phyloP scores from a whole-genome alignment of 2,888 invertebrate genomes.

The Saturnia japonica region DNA sequence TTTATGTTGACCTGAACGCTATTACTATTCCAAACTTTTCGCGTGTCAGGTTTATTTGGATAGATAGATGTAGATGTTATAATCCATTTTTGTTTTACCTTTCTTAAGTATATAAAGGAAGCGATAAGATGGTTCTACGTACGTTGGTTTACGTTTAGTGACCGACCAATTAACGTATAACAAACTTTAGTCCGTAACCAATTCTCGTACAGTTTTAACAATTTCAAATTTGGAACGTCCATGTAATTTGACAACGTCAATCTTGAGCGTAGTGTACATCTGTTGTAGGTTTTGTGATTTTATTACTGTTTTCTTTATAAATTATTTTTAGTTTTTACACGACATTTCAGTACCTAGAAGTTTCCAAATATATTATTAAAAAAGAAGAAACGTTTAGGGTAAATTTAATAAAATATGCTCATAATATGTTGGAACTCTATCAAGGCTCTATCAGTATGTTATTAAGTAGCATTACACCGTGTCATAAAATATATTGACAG shows the following conservation, averaged over 20 bases:
- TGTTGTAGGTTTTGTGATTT: constrained; percentile 1
- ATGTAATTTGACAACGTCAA: constrained; percentile 66
- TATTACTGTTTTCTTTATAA: background rate
- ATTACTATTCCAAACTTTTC: background rate
- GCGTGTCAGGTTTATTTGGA: constrained; percentile 38
- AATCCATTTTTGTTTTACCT: constrained; percentile 28
- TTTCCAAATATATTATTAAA: too few relatives aligned
- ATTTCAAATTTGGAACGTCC: constrained; percentile 69
- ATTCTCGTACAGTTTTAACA: constrained; percentile 80
- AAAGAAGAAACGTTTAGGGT: too few relatives aligned
- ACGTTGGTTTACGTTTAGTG: constrained; percentile 51
- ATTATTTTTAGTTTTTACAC: background rate
- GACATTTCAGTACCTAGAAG: too few relatives aligned
- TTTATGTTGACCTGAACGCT: constrained; percentile 21
- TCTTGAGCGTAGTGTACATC: constrained; percentile 48
- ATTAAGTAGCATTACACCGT: too few relatives aligned
- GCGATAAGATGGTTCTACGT: constrained; percentile 31
- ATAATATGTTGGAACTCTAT: too few relatives aligned
- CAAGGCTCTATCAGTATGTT: too few relatives aligned
- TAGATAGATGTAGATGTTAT: constrained; percentile 24
- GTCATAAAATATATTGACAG: too few relatives aligned
- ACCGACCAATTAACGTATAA: constrained; percentile 76
- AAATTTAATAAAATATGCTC: too few relatives aligned
- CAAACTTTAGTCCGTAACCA: constrained; percentile 74
- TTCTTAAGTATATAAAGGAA: constrained; percentile 5